A percentile compares a stretch with the other conserved stretches of the same genome.
Evolutionary conservation across 1,140 invertebrate species (phyloP).

Genomic region (Carcinoscorpius rotundicauda): DNA sequence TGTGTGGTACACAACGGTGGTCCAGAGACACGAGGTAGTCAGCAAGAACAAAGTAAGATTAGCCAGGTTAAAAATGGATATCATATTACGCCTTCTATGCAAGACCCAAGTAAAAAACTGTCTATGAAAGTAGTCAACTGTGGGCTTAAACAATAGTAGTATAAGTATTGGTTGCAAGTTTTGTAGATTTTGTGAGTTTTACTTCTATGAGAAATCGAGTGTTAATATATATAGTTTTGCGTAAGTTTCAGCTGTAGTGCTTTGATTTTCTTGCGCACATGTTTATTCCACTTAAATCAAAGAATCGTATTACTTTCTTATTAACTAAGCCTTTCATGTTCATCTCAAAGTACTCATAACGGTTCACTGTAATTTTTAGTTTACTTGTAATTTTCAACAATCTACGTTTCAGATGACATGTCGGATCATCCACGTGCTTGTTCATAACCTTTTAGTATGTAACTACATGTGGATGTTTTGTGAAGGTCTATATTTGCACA

Average conservation of each 20-base stretch:
- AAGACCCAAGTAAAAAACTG: not conserved
- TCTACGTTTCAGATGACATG: slow-evolving; percentile 29
- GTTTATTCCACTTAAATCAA: too few relatives aligned
- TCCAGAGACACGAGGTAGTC: not conserved
- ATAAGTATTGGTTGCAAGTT: too few relatives aligned
- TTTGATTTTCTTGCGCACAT: too few relatives aligned
- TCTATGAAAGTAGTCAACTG: not conserved
- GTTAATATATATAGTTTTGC: too few relatives aligned
- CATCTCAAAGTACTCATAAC: too few relatives aligned
- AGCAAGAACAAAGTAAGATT: slow-evolving; percentile 5
- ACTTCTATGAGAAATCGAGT: too few relatives aligned
- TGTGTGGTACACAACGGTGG: not conserved
- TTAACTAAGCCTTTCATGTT: too few relatives aligned
- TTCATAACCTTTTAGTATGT: slow-evolving; percentile 31
- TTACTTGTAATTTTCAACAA: slow-evolving; percentile 8
- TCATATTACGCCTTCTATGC: not conserved
- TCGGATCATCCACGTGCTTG: slow-evolving; percentile 30
- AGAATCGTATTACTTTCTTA: too few relatives aligned
- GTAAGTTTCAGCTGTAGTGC: too few relatives aligned
- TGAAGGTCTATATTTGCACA: slow-evolving; percentile 37
- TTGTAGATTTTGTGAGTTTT: too few relatives aligned
- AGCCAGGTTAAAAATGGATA: not conserved
- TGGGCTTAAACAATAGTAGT: too few relatives aligned
- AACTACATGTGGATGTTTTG: slow-evolving; percentile 39
- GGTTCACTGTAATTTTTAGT: too few relatives aligned